Base-by-base conservation (phyloP, 1,140 invertebrate species). In the Microplitis demolitor region DNA sequence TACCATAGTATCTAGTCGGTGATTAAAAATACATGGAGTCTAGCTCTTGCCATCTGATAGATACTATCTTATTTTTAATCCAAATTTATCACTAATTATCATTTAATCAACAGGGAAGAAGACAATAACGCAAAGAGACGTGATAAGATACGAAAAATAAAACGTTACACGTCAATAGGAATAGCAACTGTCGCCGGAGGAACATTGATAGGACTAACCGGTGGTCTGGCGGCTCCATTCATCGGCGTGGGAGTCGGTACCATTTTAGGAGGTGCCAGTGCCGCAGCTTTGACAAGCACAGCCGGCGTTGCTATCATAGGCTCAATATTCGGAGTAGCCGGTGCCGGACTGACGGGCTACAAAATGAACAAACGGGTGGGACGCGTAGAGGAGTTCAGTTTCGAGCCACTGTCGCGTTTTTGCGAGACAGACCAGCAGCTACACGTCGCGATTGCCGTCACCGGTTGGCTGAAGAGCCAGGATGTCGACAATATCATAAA, bases 321-420 rank as follows among this genome's bases (percentile, higher is more conserved):
- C 3, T 92, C 91, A 3, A 79, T 93, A 60, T 93, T 93, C 86
- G 91, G 91, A 50, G 90, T 91, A 5, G 91, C 92, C 72, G 92
- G 92, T 35, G 91, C 91, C 66, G 91, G 91, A 45, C 81, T 92
- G 14, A 89, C 90, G 78, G 91, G 91, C 31, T 92, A 90, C 77
- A 92, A 93, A 84, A 93, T 93, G 92, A 90, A 92, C 69, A 92
- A 91, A 80, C 80, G 92, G 73, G 90, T 93, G 63, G 92, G 92
- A 24, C 90, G 91, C 75, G 87, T 93, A n/a, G 91, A 92, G 84
- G 91, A 93, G 80, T 93, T 93, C 86, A 87, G 85, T 60, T 93
- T 93, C 80, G 88, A 90, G 67, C 87, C 88, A 31, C 74, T 93
- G 24, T 82, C 84, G 4, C 77, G 78, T 62, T 79, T 80, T 63